Conservation (phyloP, 2,797 vertebrate genomes). For the Paguma larvata region DNA sequence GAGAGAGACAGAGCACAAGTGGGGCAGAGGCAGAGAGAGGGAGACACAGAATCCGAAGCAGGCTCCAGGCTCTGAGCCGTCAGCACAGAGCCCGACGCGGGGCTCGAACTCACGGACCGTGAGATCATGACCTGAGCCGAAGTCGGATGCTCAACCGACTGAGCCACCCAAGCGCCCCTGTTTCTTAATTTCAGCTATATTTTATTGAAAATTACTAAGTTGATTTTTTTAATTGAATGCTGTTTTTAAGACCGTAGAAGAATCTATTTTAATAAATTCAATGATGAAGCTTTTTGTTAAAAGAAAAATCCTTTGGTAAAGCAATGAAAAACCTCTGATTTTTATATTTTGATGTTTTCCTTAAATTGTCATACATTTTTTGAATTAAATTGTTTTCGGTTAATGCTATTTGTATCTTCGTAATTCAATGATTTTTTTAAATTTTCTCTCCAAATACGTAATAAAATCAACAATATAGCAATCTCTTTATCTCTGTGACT, state of each 20-base stretch:
- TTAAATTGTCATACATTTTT: not conserved
- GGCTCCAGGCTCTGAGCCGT: too few relatives aligned
- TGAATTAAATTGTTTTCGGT: not conserved
- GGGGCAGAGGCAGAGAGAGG: too few relatives aligned
- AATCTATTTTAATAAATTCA: not conserved
- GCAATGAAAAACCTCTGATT: not conserved
- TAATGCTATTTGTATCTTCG: not conserved
- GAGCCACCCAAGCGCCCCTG: too few relatives aligned
- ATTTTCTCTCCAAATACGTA: not conserved
- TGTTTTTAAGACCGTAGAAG: not conserved
- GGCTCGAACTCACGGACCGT: too few relatives aligned
- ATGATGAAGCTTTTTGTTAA: not conserved
- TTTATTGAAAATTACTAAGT: conserved; percentile 3
- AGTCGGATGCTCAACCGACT: too few relatives aligned
- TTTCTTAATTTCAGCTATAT: not conserved
- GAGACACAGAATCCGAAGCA: too few relatives aligned
- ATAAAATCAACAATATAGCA: not conserved
- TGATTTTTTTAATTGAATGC: not conserved
- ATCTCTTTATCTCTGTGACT: not conserved
- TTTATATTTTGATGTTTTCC: conserved; percentile 20
- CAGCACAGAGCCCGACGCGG: too few relatives aligned
- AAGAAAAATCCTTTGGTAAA: not conserved
- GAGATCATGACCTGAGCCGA: too few relatives aligned
- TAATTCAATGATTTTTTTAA: not conserved
- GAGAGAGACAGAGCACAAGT: too few relatives aligned